Conservation (phyloP, 1,140 invertebrate species). For the Orius insidiosus region DNA sequence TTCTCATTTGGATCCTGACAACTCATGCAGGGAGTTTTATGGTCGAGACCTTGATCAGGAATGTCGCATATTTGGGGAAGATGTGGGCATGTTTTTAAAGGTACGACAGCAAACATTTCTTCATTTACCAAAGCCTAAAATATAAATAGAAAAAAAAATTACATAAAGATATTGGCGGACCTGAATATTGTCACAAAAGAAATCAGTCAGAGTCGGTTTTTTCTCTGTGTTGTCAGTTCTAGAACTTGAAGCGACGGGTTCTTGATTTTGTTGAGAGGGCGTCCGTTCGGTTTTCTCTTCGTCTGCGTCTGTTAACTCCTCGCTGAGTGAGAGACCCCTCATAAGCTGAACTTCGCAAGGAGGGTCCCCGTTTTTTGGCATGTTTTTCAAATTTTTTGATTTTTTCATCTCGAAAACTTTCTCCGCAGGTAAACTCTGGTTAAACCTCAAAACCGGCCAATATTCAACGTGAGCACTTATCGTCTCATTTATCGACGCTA, state of each 20-base stretch:
- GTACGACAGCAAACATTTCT: constrained; percentile 58
- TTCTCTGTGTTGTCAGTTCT: background rate
- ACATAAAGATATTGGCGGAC: background rate
- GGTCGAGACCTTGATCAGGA: constrained; percentile 34
- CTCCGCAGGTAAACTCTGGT: constrained; percentile 13
- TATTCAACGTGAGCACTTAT: constrained; percentile 32
- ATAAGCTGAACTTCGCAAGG: constrained; percentile 7
- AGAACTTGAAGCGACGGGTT: background rate
- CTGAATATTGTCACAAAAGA: constrained; percentile 10
- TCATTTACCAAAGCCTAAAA: constrained; percentile 36
- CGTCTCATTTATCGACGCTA: constrained; percentile 50
- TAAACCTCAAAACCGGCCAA: constrained; percentile 29
- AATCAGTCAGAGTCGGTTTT: constrained; percentile 5
- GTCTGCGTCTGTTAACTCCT: background rate
- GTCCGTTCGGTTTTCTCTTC: background rate
- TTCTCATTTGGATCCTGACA: constrained; percentile 54
- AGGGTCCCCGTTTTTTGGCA: constrained; percentile 7
- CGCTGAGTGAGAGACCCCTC: background rate
- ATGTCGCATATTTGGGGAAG: constrained; percentile 38
- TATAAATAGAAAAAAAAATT: too few relatives aligned
- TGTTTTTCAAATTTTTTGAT: constrained; percentile 5
- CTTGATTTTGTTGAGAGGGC: background rate
- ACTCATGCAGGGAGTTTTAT: constrained; percentile 35
- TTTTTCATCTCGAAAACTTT: constrained; percentile 7
- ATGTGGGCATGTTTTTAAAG: constrained; percentile 55